Conservation (phyloP, 2,797 vertebrate genomes). For the Molossus alvarezi region DNA sequence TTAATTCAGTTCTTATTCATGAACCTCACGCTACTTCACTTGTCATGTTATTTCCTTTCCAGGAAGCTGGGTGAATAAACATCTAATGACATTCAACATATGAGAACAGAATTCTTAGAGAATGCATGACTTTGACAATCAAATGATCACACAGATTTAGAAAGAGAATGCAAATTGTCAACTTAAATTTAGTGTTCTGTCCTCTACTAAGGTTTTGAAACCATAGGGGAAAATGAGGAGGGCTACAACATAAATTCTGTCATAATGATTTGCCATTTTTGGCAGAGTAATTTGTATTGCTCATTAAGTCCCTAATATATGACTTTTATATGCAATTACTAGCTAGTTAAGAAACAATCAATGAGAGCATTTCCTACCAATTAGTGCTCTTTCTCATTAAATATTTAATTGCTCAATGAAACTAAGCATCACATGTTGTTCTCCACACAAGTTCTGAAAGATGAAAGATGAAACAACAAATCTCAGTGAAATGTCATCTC, state of each 20-base stretch:
- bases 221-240: background rate
- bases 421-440: slow-evolving; percentile 14
- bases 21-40: background rate
- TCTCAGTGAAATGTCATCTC: slow-evolving; percentile 26
- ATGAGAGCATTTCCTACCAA: slow-evolving; percentile 68
- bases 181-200: background rate
- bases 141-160: background rate
- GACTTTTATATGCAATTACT: slow-evolving; percentile 71
- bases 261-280: slow-evolving; percentile 58
- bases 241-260: slow-evolving; percentile 38
- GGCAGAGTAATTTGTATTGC: slow-evolving; percentile 59
- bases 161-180: background rate
- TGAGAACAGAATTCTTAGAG: background rate
- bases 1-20: background rate
- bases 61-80: background rate
- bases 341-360: slow-evolving; percentile 70
- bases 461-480: background rate
- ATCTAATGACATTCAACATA: background rate
- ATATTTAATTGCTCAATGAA: slow-evolving; percentile 69
- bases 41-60: background rate
- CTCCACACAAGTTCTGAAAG: background rate
- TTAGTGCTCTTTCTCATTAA: slow-evolving; percentile 70
- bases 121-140: background rate
- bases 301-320: slow-evolving; percentile 72
- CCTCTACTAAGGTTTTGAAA: background rate